These are phyloP conservation scores for Zele albiditarsus DNA, from an alignment of 2,888 invertebrate genomes.

Conservation along the genomic window DNA sequence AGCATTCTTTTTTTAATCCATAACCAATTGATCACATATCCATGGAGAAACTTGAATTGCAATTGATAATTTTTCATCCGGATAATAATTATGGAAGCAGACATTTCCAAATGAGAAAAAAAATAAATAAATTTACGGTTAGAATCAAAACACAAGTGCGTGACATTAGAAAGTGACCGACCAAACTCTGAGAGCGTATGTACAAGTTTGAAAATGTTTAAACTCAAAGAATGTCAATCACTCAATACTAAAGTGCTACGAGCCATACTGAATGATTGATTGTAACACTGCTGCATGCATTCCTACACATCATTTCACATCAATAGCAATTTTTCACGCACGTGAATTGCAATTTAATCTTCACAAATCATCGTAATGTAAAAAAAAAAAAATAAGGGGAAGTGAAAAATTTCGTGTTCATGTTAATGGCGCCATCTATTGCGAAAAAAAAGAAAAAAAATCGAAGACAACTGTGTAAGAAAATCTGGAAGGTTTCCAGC, in stretches of 20 bases:
- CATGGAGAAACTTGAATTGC: too few relatives aligned
- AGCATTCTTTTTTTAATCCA: too few relatives aligned
- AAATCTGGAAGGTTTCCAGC: not conserved
- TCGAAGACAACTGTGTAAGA: constrained; percentile 1
- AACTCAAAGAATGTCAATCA: not conserved
- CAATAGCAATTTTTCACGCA: not conserved
- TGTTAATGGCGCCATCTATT: constrained; percentile 10
- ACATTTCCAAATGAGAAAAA: too few relatives aligned
- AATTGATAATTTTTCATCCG: too few relatives aligned
- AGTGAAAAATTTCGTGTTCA: not conserved
- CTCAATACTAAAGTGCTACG: not conserved
- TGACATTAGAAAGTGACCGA: too few relatives aligned
- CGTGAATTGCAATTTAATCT: constrained; percentile 6
- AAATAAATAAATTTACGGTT: too few relatives aligned
- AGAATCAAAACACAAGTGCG: too few relatives aligned
- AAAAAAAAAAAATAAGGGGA: not conserved
- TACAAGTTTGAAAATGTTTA: not conserved
- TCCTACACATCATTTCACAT: not conserved
- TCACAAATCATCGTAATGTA: not conserved
- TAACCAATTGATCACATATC: too few relatives aligned
- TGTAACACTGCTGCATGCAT: not conserved
- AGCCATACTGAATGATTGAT: not conserved
- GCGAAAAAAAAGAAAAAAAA: not conserved
- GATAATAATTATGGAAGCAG: too few relatives aligned
- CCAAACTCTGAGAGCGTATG: too few relatives aligned